Conservation (phyloP, 2,113 vertebrate genomes). For the Nasalis larvatus region DNA sequence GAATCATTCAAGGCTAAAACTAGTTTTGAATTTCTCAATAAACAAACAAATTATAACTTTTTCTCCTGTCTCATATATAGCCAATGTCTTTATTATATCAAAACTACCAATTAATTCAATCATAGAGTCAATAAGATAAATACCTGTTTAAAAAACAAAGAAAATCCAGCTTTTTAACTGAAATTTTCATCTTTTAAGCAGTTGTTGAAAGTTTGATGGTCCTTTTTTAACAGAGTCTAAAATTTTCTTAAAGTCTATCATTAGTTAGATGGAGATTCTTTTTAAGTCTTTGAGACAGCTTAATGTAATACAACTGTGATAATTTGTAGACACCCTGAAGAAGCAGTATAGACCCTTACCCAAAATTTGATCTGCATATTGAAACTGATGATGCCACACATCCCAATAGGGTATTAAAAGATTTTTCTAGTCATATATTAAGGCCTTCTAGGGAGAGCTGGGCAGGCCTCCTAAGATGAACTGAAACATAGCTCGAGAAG, state of each 20-base stretch:
- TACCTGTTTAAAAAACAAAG: background rate
- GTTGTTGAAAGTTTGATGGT: background rate
- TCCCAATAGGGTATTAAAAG: background rate
- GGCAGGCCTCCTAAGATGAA: background rate
- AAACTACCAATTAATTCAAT: constrained; percentile 1
- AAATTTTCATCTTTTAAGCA: constrained; percentile 37
- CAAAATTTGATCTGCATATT: background rate
- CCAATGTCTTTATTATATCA: background rate
- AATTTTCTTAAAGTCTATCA: constrained; percentile 9
- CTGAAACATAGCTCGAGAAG: constrained; percentile 28
- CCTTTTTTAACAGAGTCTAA: background rate
- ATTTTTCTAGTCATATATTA: background rate
- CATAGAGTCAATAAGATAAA: background rate
- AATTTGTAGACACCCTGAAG: background rate
- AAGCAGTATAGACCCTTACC: background rate
- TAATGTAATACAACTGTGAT: constrained; percentile 14
- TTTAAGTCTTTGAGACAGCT: constrained; percentile 3
- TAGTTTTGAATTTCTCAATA: constrained; percentile 20
- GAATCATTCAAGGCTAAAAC: background rate
- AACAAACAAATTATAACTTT: background rate
- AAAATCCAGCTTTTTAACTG: background rate
- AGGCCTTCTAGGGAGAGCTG: background rate
- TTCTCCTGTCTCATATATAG: background rate
- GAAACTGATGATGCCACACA: background rate
- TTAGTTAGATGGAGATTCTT: background rate